Evolutionary conservation across 1,140 invertebrate genomes (phyloP).

Genomic region (Tetramorium alpestre): DNA sequence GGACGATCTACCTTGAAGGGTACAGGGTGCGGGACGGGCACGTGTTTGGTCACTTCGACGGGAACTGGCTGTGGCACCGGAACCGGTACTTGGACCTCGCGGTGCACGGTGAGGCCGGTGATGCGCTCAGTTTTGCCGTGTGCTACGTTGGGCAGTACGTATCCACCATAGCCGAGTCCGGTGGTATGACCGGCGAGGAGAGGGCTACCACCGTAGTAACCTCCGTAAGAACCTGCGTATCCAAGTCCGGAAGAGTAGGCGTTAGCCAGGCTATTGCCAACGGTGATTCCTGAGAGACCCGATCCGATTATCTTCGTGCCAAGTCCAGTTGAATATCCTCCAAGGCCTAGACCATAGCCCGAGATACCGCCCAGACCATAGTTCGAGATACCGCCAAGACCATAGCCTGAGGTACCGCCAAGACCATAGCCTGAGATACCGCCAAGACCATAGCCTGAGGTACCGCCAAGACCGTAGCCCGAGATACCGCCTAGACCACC

Average conservation of each 20-base stretch:
- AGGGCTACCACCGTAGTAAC: conserved; percentile 26
- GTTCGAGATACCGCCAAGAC: not conserved
- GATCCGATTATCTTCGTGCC: not conserved
- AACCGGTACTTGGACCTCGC: conserved; percentile 74
- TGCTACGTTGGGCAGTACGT: not conserved
- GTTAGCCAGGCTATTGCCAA: not conserved
- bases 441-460: not conserved
- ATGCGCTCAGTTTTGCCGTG: conserved; percentile 35
- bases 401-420: not conserved
- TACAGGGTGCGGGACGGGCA: conserved; percentile 71
- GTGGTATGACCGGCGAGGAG: conserved; percentile 2
- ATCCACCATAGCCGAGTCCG: not conserved
- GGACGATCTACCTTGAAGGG: conserved; percentile 75
- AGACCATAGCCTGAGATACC: not conserved
- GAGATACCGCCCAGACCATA: not conserved
- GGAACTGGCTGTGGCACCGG: conserved; percentile 74
- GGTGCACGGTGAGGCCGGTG: conserved; percentile 47
- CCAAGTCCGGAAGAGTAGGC: conserved; percentile 13
- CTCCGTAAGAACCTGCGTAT: conserved; percentile 20
- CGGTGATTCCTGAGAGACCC: not conserved
- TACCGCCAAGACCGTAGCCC: not conserved
- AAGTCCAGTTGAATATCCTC: conserved; percentile 2
- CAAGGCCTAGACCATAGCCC: not conserved
- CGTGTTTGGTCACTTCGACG: conserved; percentile 71
- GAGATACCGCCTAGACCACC: not conserved